Conservation (phyloP, 2,888 invertebrate genomes). For the Mythimna vitellina region DNA sequence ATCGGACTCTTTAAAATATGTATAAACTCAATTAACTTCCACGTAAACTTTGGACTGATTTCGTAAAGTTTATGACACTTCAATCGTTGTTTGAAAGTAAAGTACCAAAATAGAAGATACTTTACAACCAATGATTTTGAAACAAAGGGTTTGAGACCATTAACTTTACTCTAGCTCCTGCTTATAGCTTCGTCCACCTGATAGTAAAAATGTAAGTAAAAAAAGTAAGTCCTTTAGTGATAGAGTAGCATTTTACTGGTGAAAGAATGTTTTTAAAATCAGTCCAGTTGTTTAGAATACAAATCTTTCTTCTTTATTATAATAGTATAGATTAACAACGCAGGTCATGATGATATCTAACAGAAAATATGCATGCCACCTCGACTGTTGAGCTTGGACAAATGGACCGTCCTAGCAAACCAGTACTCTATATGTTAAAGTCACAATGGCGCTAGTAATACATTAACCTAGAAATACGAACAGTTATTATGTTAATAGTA, state of each 20-base stretch:
- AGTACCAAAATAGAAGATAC: not conserved
- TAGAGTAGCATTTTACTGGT: too few relatives aligned
- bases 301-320: too few relatives aligned
- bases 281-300: too few relatives aligned
- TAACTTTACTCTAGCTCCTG: not conserved
- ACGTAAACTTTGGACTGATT: slow-evolving; percentile 12
- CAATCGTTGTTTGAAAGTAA: not conserved
- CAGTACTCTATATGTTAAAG: slow-evolving; percentile 24
- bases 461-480: slow-evolving; percentile 41
- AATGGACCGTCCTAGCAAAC: slow-evolving; percentile 29
- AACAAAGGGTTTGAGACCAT: not conserved
- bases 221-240: too few relatives aligned
- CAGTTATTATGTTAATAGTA: slow-evolving; percentile 41
- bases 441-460: slow-evolving; percentile 35
- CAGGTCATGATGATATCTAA: slow-evolving; percentile 39
- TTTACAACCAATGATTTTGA: not conserved
- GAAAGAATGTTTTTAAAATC: too few relatives aligned
- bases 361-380: slow-evolving; percentile 21
- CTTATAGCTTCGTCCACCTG: too few relatives aligned
- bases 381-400: slow-evolving; percentile 32
- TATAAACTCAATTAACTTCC: slow-evolving; percentile 32
- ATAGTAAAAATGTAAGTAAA: too few relatives aligned
- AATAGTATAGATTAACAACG: not conserved
- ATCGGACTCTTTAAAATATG: slow-evolving; percentile 40
- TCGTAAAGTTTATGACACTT: slow-evolving; percentile 5